Evolutionary conservation across 64 coral and sea anemone species (phyloP).

Genomic region (Actinia tenebrosa): DNA sequence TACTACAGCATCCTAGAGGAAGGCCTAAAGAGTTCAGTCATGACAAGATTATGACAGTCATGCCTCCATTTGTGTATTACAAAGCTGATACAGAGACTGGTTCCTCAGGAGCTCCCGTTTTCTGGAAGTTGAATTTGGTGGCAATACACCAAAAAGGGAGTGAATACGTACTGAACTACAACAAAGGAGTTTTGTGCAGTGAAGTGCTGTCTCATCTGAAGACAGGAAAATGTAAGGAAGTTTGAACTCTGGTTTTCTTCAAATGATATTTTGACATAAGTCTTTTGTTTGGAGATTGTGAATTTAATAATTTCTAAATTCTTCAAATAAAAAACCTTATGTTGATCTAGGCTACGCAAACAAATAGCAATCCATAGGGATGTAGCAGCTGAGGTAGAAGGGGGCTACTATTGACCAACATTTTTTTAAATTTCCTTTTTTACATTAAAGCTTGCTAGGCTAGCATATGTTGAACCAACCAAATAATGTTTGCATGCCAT

Average conservation of each 20-base stretch:
- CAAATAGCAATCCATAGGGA: too few relatives aligned
- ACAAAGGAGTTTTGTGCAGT: slow-evolving; percentile 86
- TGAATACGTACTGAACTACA: slow-evolving; percentile 49
- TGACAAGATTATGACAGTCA: slow-evolving; percentile 49
- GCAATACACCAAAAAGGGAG: slow-evolving; percentile 80
- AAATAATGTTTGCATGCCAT: too few relatives aligned
- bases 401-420: too few relatives aligned
- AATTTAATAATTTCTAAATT: too few relatives aligned
- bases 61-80: slow-evolving; percentile 72
- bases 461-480: too few relatives aligned
- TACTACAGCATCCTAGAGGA: slow-evolving; percentile 82
- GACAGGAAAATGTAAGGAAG: slow-evolving; percentile 64
- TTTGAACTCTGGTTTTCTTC: neutral
- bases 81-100: slow-evolving; percentile 82
- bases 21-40: slow-evolving; percentile 54
- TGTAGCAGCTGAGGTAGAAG: too few relatives aligned
- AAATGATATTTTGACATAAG: too few relatives aligned
- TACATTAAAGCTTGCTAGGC: too few relatives aligned
- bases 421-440: too few relatives aligned
- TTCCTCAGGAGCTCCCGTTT: slow-evolving; percentile 75
- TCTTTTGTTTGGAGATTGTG: too few relatives aligned
- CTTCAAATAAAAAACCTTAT: too few relatives aligned
- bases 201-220: slow-evolving; percentile 74
- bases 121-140: slow-evolving; percentile 50
- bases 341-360: too few relatives aligned